Conservation (phyloP, 1,140 invertebrate species). For the Fopius arisanus region DNA sequence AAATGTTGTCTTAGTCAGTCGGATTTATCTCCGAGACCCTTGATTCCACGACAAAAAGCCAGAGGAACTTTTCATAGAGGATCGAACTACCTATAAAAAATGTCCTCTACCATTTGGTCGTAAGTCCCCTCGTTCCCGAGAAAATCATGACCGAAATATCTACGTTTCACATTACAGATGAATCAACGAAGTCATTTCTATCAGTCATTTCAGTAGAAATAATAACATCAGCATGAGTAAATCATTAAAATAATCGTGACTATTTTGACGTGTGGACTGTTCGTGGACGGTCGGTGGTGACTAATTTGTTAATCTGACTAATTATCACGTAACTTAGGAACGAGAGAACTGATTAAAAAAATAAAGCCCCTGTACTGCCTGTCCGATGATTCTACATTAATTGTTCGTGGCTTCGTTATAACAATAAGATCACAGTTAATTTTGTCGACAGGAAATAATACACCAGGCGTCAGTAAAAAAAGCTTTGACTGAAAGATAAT, state of each 20-base stretch:
- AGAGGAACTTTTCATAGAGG: no score
- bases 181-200: not conserved
- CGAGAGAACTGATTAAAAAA: not conserved
- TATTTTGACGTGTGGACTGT: not conserved
- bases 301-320: not conserved
- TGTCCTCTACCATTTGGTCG: no score
- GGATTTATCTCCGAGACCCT: no score
- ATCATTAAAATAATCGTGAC: slow-evolving; percentile 2
- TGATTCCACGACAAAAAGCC: no score
- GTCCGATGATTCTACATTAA: not conserved
- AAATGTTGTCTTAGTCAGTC: not conserved
- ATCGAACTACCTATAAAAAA: no score
- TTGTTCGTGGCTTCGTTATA: slow-evolving; percentile 14
- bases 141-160: no score
- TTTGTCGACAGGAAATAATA: slow-evolving; percentile 41
- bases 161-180: not conserved
- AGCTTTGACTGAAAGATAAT: not conserved
- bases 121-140: no score
- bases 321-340: not conserved
- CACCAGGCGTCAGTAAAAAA: not conserved
- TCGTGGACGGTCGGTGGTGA: not conserved
- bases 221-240: not conserved
- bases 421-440: slow-evolving; percentile 54
- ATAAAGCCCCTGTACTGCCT: not conserved
- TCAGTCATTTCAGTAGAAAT: not conserved